These are phyloP conservation scores for Protomyctophum bolini DNA, from an alignment of 2,113 vertebrate species.

Conservation along the genomic window DNA sequence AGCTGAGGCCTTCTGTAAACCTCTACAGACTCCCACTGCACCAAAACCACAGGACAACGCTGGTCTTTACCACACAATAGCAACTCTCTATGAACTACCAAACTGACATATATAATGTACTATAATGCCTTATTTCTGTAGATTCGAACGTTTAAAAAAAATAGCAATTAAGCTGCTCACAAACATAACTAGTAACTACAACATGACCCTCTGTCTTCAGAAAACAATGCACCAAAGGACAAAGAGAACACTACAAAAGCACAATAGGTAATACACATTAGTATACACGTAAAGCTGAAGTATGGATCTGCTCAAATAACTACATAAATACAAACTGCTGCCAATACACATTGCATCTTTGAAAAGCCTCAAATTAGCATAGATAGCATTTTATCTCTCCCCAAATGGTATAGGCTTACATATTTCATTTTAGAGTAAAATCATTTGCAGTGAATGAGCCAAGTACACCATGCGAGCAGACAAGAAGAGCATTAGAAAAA, in stretches of 20 bases:
- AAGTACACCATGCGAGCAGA: conserved; percentile 27
- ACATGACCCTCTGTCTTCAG: too few relatives aligned
- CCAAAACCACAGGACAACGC: conserved; percentile 30
- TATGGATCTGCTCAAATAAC: too few relatives aligned
- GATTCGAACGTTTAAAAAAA: background rate
- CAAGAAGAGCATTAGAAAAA: conserved; percentile 25
- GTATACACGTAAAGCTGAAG: background rate
- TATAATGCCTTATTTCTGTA: background rate
- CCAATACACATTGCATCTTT: background rate
- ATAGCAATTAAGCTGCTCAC: background rate
- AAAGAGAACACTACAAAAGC: too few relatives aligned
- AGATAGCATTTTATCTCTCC: background rate
- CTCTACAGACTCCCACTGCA: conserved; percentile 39
- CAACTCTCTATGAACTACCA: background rate
- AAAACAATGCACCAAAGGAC: too few relatives aligned
- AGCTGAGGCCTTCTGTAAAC: conserved; percentile 43
- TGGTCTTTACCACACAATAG: background rate
- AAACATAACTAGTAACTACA: too few relatives aligned
- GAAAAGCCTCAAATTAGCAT: background rate
- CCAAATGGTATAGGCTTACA: background rate
- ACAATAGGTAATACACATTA: background rate
- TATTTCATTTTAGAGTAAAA: conserved; percentile 18
- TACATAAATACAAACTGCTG: background rate
- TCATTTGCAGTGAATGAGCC: background rate
- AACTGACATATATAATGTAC: background rate